Base-by-base conservation (phyloP, 2,797 vertebrate species). In the Rhinogobio ventralis region DNA sequence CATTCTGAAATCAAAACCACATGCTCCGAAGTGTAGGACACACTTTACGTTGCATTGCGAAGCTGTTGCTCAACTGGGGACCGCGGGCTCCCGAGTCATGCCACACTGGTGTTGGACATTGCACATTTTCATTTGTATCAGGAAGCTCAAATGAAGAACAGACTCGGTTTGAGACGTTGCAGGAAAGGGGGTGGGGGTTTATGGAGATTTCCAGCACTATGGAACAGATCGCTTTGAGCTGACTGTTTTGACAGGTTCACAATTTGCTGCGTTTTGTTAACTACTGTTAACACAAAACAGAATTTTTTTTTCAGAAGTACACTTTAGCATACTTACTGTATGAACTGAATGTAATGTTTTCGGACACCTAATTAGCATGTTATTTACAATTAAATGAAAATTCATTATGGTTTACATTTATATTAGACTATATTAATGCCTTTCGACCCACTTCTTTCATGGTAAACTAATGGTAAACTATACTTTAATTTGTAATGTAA, bases 1-100 rank as follows among this genome's bases (percentile, higher is more conserved):
- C 94, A 93, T 93, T 93, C 92, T 84, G 91, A 94, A 95, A 96
- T 93, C 87, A 91, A 95, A 95, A 94, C 92, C 95, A 96, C 94
- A 95, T 96, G 95, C 94, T 93, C 89, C 88, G 87, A 90, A 94
- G 94, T 93, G 93, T 86, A 93, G 91, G 69, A 90, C 91, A 93
- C 86, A 84, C 91, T 93, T 91, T 90, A 92, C 92, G 73, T 76
- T 73, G 88, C 86, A 84, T 49, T 89, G 92, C 89, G 33, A 89
- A 93, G 89, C 89, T 42, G 89, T 89, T 92, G 92, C 92, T 90
- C 91, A 87, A 91, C 92, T 87, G 80, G 90, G 87, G 89, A 90
- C 90, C 82, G 81, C 87, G 90, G 91, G 90, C 88, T 91, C 88
- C 90, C 83, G 89, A 88, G 91, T 84, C 79, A 57, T 88, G 91